Evolutionary conservation across 2,888 invertebrate species (phyloP).

Genomic region (Meghimatium bilineatum): DNA sequence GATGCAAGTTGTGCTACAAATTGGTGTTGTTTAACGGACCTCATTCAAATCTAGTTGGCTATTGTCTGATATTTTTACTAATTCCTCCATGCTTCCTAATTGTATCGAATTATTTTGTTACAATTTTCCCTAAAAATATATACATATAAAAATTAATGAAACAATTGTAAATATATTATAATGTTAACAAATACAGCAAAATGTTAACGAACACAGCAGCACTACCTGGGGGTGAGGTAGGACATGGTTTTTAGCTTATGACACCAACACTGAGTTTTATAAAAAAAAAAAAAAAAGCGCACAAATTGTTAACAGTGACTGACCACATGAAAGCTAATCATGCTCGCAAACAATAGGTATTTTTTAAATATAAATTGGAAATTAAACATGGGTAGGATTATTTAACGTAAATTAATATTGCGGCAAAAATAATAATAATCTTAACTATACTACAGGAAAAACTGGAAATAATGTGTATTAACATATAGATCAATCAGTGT

Average conservation of each 20-base stretch:
- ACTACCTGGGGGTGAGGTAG: background rate
- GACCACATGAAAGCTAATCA: background rate
- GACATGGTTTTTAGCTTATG: background rate
- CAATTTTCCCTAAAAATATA: too few relatives aligned
- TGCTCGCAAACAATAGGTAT: background rate
- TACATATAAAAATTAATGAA: too few relatives aligned
- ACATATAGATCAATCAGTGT: background rate
- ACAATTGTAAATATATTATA: too few relatives aligned
- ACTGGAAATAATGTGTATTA: background rate
- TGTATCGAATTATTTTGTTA: too few relatives aligned
- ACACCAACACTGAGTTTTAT: background rate
- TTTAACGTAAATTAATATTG: background rate
- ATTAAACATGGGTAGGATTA: background rate
- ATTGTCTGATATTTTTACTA: too few relatives aligned
- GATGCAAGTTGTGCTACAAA: too few relatives aligned
- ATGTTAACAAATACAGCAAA: constrained; percentile 4
- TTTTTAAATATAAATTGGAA: background rate
- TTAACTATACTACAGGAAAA: background rate
- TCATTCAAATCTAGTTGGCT: too few relatives aligned
- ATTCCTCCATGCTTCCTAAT: too few relatives aligned
- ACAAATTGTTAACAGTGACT: background rate
- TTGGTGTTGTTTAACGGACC: too few relatives aligned
- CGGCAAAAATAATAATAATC: background rate
- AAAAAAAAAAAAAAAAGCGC: background rate
- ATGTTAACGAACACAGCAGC: background rate